A percentile compares a stretch with the other conserved stretches of the same genome.
phyloP scores from a whole-genome alignment of 2,888 invertebrate species.

The Polymixis lichenea region DNA sequence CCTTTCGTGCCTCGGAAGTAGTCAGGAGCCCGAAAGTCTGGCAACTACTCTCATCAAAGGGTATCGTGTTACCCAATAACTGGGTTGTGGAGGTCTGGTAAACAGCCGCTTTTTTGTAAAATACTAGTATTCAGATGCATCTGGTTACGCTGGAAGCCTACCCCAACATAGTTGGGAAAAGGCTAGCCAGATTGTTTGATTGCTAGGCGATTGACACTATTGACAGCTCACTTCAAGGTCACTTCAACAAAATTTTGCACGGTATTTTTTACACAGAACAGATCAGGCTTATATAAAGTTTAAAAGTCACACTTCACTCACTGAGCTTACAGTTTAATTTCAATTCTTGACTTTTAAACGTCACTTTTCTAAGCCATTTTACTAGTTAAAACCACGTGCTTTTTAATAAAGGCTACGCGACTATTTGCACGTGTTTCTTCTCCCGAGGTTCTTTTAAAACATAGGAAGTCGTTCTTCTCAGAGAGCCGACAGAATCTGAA shows the following conservation, averaged over 20 bases:
- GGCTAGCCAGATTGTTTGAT: neutral
- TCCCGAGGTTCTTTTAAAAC: conserved; percentile 85
- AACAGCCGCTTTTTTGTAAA: no score
- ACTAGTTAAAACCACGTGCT: conserved; percentile 36
- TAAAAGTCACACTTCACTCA: conserved; percentile 15
- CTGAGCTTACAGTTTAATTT: conserved; percentile 6
- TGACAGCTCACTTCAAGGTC: no score
- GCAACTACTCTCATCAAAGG: neutral
- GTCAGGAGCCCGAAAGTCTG: neutral
- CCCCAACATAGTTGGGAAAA: neutral
- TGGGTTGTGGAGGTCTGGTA: neutral
- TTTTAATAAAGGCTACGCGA: conserved; percentile 74
- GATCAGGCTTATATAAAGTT: neutral
- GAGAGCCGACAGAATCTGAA: conserved; percentile 81
- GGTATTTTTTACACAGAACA: no score
- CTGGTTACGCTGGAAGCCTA: neutral
- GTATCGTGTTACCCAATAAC: neutral
- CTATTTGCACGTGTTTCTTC: conserved; percentile 87
- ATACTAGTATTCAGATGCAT: neutral
- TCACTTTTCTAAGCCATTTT: conserved; percentile 25
- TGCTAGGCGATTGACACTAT: neutral
- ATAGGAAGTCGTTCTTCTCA: conserved; percentile 85
- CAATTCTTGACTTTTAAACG: neutral
- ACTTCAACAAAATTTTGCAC: no score
- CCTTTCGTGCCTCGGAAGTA: neutral